Evolutionary conservation across 2,888 invertebrate species (phyloP).

Genomic region (Amphipyra berbera): DNA sequence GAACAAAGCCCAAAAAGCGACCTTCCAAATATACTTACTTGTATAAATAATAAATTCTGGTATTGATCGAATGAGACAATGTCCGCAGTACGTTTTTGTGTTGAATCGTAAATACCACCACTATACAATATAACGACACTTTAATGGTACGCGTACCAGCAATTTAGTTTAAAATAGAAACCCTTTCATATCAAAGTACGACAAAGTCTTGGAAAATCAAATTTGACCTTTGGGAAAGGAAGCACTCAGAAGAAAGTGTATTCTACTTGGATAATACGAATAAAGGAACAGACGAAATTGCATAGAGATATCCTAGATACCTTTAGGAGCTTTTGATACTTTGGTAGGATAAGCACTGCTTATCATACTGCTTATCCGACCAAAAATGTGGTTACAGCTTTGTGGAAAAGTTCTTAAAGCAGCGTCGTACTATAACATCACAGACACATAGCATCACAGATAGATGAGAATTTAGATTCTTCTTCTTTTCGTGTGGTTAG

Average conservation of each 20-base stretch:
- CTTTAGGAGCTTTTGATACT: background rate
- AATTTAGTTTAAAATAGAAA: slow-evolving; percentile 16
- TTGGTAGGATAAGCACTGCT: no score
- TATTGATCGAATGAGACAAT: slow-evolving; percentile 42
- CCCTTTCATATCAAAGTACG: slow-evolving; percentile 20
- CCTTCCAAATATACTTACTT: slow-evolving; percentile 21
- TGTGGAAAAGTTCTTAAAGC: background rate
- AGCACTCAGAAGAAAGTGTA: slow-evolving; percentile 10
- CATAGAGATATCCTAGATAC: background rate
- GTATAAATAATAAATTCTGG: slow-evolving; percentile 35
- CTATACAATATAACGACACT: slow-evolving; percentile 18
- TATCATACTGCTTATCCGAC: background rate
- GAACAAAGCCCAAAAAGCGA: slow-evolving; percentile 1
- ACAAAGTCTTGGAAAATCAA: slow-evolving; percentile 17
- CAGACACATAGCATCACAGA: slow-evolving; percentile 11
- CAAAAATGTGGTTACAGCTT: background rate
- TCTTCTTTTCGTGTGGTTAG: no score
- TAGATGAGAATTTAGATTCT: slow-evolving; percentile 41
- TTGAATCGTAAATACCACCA: slow-evolving; percentile 4
- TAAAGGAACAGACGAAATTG: slow-evolving; percentile 2
- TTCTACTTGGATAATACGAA: background rate
- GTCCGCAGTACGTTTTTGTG: slow-evolving; percentile 16
- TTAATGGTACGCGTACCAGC: slow-evolving; percentile 31
- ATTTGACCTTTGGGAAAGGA: slow-evolving; percentile 34
- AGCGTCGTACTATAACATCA: background rate